A percentile compares a stretch with the other conserved stretches of the same genome.
Conservation (phyloP, 2,113 vertebrate species). For the Pygoscelis adeliae region DNA sequence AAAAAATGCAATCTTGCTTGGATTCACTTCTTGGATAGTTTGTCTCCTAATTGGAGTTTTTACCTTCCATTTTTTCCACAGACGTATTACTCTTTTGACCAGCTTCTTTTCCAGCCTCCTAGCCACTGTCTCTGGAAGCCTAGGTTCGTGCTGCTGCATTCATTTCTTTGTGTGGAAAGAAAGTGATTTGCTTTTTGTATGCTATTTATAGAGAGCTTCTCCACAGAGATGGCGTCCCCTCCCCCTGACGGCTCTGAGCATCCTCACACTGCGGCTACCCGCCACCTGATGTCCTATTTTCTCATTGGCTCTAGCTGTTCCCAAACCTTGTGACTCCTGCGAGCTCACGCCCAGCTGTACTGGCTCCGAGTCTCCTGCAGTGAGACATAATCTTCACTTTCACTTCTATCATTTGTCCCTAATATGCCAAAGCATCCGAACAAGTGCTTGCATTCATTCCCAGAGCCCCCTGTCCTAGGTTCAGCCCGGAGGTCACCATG, state of each 20-base stretch:
- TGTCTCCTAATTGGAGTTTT: background rate
- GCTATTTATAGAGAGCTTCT: conserved; percentile 61
- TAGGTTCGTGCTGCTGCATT: background rate
- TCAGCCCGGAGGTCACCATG: background rate
- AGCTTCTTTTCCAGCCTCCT: background rate
- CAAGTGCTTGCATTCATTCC: background rate
- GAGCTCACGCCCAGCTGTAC: conserved; percentile 29
- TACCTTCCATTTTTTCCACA: background rate
- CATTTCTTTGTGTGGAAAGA: conserved; percentile 13
- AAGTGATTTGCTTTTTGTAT: conserved; percentile 28
- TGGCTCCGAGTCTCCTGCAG: background rate
- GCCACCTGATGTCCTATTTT: conserved; percentile 68
- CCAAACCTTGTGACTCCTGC: conserved; percentile 47
- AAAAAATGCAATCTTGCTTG: background rate
- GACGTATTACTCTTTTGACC: background rate
- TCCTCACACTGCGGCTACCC: background rate
- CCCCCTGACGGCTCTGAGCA: background rate
- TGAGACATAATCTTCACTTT: conserved; percentile 41
- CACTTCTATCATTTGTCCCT: conserved; percentile 17
- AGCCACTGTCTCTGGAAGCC: background rate
- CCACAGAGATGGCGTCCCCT: background rate
- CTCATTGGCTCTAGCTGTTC: conserved; percentile 62
- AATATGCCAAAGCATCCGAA: background rate
- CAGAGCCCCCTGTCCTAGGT: background rate
- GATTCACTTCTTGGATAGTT: background rate